Base-by-base conservation (phyloP, 1,140 invertebrate species). In the Bombyx mandarina region DNA sequence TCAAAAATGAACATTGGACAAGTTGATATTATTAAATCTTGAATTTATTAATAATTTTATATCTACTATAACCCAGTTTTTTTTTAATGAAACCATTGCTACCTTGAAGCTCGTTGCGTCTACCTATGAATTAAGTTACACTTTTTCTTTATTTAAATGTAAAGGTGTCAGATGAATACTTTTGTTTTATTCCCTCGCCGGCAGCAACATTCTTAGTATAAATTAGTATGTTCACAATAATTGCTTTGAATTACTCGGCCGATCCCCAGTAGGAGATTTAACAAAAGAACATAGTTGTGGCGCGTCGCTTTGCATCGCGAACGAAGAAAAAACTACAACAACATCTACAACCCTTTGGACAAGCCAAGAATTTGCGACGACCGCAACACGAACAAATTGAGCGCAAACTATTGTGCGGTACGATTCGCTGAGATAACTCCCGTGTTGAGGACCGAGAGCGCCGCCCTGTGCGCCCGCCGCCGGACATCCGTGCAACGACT, bases 301-400 rank as follows among this genome's bases (percentile, higher is more conserved):
- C 62, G 57, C 57, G 67, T 67, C 64, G 72, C 62, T 54, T 61
- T 57, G 62, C 59, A 60, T 71, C 64, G 61, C 71, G 65, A 71
- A 66, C 65, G 56, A 67, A 76, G 73, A 78, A 84, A 81, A 84
- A 83, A 79, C 73, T 73, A 78, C 73, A 67, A 76, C 71, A 77
- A 74, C 74, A 66, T 72, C 75, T 69, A 77, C 72, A 77, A 73
- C 74, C 73, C 75, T 79, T 79, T 75, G 69, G 78, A 82, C 75
- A 73, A 78, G 77, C 79, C 66, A 84, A 82, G 82, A 83, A 86
- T 83, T 83, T 73, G 75, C 77, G 68, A 71, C 75, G 76, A 81
- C 75, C 76, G 80, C 82, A 86, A 86, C 74, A 86, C 82, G 82
- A 86, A 77, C 83, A 86, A 84, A 86, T 84, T 85, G 77, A 86